Conservation (phyloP, 2,888 invertebrate species). For the Colostygia pectinataria region DNA sequence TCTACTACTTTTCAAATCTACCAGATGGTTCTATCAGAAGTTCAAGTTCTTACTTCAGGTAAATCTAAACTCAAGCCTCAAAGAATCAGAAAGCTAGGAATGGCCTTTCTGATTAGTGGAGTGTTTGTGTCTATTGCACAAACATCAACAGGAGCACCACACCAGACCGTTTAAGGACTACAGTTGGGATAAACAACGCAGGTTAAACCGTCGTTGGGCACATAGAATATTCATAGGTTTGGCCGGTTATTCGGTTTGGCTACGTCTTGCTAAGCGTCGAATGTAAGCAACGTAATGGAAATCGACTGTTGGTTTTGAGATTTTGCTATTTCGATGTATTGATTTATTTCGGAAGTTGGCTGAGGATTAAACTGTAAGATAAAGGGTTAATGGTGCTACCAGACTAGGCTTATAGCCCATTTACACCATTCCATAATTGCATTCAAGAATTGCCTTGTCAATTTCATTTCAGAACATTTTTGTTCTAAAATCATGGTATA, state of each 20-base stretch:
- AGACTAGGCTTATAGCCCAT: no score
- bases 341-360: constrained; percentile 11
- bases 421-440: no score
- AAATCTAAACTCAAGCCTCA: no score
- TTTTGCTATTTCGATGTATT: constrained; percentile 16
- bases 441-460: no score
- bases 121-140: constrained; percentile 21
- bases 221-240: constrained; percentile 54
- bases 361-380: no score
- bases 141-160: constrained; percentile 23
- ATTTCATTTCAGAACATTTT: no score
- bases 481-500: no score
- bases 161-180: constrained; percentile 45
- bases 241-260: constrained; percentile 35
- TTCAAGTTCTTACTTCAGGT: no score
- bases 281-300: constrained; percentile 20
- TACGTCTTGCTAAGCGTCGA: constrained; percentile 25
- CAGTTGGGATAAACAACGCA: constrained; percentile 52
- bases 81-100: no score
- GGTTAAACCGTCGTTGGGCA: constrained; percentile 45
- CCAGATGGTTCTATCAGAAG: no score
- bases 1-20: no score
- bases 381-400: no score
- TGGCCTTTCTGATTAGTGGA: background rate
- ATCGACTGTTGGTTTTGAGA: constrained; percentile 15